Evolutionary conservation across 2,113 vertebrate genomes (phyloP).

Genomic region (Acinonyx jubatus): DNA sequence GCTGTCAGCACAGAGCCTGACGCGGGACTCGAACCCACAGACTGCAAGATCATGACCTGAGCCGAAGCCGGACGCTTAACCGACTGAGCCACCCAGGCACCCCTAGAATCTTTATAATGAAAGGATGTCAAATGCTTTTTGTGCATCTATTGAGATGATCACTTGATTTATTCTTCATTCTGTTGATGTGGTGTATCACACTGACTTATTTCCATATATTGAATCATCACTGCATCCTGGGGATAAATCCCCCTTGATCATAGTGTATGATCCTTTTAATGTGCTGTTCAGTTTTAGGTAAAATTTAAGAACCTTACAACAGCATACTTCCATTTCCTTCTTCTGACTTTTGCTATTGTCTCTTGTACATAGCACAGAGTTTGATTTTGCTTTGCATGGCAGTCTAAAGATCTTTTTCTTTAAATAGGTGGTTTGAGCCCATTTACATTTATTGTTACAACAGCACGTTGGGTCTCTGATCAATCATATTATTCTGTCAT

Average conservation of each 20-base stretch:
- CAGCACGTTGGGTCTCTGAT: background rate
- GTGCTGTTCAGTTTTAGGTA: background rate
- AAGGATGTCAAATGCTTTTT: background rate
- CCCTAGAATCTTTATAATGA: background rate
- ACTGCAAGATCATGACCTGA: too few relatives aligned
- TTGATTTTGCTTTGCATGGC: background rate
- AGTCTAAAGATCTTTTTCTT: background rate
- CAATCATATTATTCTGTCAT: background rate
- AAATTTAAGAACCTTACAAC: background rate
- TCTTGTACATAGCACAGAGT: background rate
- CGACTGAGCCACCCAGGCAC: too few relatives aligned
- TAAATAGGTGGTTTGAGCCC: background rate
- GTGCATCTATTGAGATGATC: background rate
- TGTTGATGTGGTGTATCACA: background rate
- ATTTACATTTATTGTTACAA: background rate
- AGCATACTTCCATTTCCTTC: background rate
- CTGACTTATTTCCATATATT: background rate
- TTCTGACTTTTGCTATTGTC: background rate
- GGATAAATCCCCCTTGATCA: background rate
- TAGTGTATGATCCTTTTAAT: background rate
- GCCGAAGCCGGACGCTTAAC: too few relatives aligned
- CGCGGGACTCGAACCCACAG: too few relatives aligned
- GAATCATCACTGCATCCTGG: background rate
- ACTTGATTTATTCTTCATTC: background rate
- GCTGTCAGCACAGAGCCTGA: too few relatives aligned